Base-by-base conservation (phyloP, 2,113 vertebrate genomes). In the Conger conger region DNA sequence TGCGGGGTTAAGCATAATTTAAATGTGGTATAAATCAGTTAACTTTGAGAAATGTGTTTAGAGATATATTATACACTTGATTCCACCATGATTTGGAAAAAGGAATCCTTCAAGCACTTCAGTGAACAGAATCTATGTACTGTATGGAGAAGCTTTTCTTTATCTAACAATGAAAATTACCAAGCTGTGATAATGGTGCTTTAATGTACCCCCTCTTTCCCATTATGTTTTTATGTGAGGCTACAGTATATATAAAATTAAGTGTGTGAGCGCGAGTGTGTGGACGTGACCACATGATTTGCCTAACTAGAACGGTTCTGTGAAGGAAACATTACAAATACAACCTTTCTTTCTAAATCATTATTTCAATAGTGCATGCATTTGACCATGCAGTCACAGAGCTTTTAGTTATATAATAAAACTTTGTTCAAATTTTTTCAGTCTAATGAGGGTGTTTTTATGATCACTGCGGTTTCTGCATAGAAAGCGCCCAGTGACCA, bases 1-100 rank as follows among this genome's bases (percentile, higher is more conserved):
- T 76, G 30, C 23, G 27, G 57, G 84, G 35, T 73, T 76, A 86
- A 83, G 83, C 83, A 13, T 84, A 86, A 87, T 90, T 84, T 82
- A 76, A 50, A 45, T n/a, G 6, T n/a, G 40, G 60, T 33, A n/a
- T 73, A 73, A 73, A 11, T 73, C 68, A 73, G 68, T 73, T 73
- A 68, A 68, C 60, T 6, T 68, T 68, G 60, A 68, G n/a, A n/a
- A n/a, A 68, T 8, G 33, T 73, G 68, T 73, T 73, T 3, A 33
- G n/a, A 73, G 33, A 9, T 33, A 33, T 30, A 11, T 33, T 73
- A 33, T 73, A 73, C n/a, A 13, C 68, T 73, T 33, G 57, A 63
- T 20, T 63, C 23, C 57, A 63, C 57, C 57, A 30, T 73, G n/a
- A 73, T 73, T 27, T 73, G 68, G 27, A 17, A 73, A 33, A 33